These are phyloP conservation scores for Athene noctua DNA, from an alignment of 2,113 vertebrate genomes.

Conservation along the genomic window DNA sequence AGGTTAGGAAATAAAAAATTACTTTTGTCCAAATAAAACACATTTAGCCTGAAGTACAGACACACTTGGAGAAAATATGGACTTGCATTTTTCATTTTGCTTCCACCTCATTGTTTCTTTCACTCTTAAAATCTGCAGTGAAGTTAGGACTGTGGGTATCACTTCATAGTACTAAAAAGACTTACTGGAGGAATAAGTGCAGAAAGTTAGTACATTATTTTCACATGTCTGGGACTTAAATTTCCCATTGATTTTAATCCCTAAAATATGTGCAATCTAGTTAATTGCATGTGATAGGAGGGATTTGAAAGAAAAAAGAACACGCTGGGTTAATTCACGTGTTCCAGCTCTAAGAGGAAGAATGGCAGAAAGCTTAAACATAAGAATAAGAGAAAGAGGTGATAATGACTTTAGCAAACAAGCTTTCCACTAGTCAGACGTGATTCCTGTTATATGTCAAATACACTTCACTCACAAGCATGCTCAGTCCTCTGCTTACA, in stretches of 20 bases:
- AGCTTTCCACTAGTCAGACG: background rate
- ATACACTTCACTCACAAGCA: background rate
- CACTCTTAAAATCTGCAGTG: background rate
- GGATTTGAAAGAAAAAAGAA: background rate
- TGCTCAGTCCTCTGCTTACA: background rate
- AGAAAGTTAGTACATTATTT: background rate
- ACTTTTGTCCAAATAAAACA: background rate
- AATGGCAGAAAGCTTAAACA: conserved; percentile 20
- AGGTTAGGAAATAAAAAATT: background rate
- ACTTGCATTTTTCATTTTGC: background rate
- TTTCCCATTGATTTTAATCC: background rate
- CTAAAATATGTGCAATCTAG: background rate
- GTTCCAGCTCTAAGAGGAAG: background rate
- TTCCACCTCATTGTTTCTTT: background rate
- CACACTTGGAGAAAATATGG: background rate
- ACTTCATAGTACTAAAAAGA: background rate
- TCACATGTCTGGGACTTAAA: background rate
- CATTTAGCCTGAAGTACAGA: background rate
- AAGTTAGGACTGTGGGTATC: background rate
- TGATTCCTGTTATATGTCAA: conserved; percentile 30
- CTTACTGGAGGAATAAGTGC: background rate
- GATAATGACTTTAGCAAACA: conserved; percentile 56
- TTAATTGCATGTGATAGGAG: background rate
- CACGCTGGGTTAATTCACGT: background rate
- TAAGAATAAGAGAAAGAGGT: background rate